These are phyloP conservation scores for Temnothorax curvispinosus DNA, from an alignment of 1,140 invertebrate species.

Conservation along the genomic window DNA sequence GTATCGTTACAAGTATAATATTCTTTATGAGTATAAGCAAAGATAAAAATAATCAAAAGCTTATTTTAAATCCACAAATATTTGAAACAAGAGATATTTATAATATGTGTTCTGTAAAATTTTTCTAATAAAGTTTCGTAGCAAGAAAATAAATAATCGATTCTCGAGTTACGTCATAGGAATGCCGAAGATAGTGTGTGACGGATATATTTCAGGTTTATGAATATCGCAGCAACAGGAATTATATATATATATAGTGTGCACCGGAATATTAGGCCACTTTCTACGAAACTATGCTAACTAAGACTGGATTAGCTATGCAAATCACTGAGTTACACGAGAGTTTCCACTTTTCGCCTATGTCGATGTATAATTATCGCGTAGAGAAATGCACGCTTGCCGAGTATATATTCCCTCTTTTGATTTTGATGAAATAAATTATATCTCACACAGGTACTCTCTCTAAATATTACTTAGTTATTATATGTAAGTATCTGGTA, in stretches of 20 bases:
- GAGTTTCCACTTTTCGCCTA: slow-evolving; percentile 22
- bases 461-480: background rate
- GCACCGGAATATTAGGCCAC: slow-evolving; percentile 26
- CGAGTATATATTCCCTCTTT: background rate
- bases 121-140: background rate
- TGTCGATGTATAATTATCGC: slow-evolving; percentile 60
- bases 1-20: background rate
- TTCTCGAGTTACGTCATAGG: background rate
- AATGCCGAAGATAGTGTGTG: slow-evolving; percentile 1
- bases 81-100: background rate
- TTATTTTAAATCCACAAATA: background rate
- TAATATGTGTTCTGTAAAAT: background rate
- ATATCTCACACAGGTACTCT: background rate
- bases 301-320: slow-evolving; percentile 42
- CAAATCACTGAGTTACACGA: slow-evolving; percentile 54
- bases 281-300: slow-evolving; percentile 35
- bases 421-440: slow-evolving; percentile 24
- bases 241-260: slow-evolving; percentile 11
- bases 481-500: background rate
- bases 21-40: background rate
- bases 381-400: background rate
- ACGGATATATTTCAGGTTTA: slow-evolving; percentile 33
- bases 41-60: background rate
- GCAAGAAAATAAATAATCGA: slow-evolving; percentile 20
- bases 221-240: slow-evolving; percentile 38